Percentiles rank a stretch among this genome's conserved stretches.
Evolutionary conservation across 2,113 vertebrate genomes (phyloP).

Genomic region (Condylura cristata): DNA sequence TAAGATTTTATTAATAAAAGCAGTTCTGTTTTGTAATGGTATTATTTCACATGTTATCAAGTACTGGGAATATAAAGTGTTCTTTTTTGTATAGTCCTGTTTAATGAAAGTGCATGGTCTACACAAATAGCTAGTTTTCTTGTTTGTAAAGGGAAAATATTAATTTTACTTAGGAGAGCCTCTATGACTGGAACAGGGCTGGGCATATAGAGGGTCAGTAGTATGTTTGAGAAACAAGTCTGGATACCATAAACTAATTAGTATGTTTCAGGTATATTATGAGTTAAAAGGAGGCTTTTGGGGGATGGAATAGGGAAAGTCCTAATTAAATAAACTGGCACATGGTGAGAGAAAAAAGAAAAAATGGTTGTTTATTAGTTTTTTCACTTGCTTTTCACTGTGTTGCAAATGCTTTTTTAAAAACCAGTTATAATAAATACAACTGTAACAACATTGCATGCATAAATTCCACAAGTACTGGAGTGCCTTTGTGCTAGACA

Average conservation of each 20-base stretch:
- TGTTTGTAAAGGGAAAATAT: neutral
- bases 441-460: neutral
- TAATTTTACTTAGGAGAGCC: neutral
- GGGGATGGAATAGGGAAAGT: neutral
- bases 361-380: neutral
- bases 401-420: neutral
- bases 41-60: neutral
- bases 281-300: neutral
- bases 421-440: neutral
- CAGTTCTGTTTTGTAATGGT: neutral
- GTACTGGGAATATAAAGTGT: conserved; percentile 22
- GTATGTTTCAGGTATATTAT: neutral
- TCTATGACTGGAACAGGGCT: neutral
- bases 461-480: neutral
- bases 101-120: neutral
- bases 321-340: neutral
- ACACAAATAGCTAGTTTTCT: neutral
- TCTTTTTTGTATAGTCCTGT: conserved; percentile 10
- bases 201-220: neutral
- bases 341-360: neutral
- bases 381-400: conserved; percentile 14
- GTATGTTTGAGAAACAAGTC: neutral
- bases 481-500: neutral
- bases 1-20: conserved; percentile 80
- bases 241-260: neutral